These are phyloP conservation scores for Drosophila tanythrix DNA, from an alignment of 2,888 invertebrate genomes.

Conservation along the genomic window DNA sequence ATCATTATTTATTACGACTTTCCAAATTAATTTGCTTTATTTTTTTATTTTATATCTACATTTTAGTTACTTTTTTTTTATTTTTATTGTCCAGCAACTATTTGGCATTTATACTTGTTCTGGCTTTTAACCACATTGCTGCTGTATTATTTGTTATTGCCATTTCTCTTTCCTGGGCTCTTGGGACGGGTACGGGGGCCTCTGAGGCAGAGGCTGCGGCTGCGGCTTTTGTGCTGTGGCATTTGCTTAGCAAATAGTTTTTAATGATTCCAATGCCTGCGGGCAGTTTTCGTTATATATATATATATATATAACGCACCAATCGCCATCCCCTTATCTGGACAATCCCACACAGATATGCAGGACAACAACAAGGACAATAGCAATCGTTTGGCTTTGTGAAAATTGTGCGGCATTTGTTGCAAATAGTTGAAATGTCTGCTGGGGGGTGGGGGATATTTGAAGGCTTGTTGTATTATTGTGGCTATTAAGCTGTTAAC, in stretches of 20 bases:
- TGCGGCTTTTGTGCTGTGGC: conserved; percentile 64
- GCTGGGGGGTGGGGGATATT: background rate
- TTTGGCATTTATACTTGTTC: conserved; percentile 19
- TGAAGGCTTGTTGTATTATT: background rate
- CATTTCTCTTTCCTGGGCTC: conserved; percentile 21
- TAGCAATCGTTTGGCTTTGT: conserved; percentile 61
- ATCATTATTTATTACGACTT: background rate
- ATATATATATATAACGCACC: background rate
- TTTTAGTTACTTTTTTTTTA: background rate
- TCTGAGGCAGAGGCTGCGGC: conserved; percentile 18
- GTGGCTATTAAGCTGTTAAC: conserved; percentile 46
- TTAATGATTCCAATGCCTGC: conserved; percentile 75
- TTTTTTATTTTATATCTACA: background rate
- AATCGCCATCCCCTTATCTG: background rate
- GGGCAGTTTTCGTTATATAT: conserved; percentile 42
- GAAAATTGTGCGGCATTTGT: conserved; percentile 56
- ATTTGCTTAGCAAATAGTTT: conserved; percentile 75
- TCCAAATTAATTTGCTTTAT: background rate
- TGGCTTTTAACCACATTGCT: conserved; percentile 32
- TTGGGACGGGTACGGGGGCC: conserved; percentile 3
- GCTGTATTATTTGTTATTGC: conserved; percentile 8
- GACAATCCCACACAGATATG: conserved; percentile 7
- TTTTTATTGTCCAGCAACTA: conserved; percentile 9
- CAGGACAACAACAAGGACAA: conserved; percentile 15
- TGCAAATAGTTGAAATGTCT: conserved; percentile 61